Conservation (phyloP, 2,888 invertebrate genomes). For the Andrena chrysosceles region DNA sequence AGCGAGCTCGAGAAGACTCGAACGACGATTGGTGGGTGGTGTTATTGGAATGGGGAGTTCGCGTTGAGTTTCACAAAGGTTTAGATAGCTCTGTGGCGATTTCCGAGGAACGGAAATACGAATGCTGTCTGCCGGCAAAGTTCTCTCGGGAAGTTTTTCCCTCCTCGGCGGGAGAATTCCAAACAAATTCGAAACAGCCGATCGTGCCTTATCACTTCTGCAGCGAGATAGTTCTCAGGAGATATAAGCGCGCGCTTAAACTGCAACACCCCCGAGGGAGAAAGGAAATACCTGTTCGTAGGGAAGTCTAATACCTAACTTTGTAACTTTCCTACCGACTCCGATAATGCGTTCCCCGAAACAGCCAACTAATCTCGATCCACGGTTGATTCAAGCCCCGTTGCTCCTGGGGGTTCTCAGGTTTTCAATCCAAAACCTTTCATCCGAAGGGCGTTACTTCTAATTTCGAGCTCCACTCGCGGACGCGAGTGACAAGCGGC, state of each 20-base stretch:
- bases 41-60: neutral
- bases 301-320: slow-evolving; percentile 25
- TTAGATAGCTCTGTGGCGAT: neutral
- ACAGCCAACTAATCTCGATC: slow-evolving; percentile 33
- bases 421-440: no score
- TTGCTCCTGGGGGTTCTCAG: no score
- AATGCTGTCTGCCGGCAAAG: slow-evolving; percentile 13
- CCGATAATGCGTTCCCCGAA: slow-evolving; percentile 43
- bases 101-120: neutral
- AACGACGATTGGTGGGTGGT: neutral
- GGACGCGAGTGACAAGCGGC: no score
- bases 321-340: slow-evolving; percentile 38
- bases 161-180: slow-evolving; percentile 29
- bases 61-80: neutral
- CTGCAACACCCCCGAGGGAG: slow-evolving; percentile 17
- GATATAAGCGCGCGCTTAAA: slow-evolving; percentile 44
- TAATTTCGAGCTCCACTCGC: no score
- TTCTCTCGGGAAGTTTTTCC: slow-evolving; percentile 20
- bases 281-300: slow-evolving; percentile 25
- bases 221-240: slow-evolving; percentile 51
- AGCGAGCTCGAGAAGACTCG: neutral
- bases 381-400: slow-evolving; percentile 13
- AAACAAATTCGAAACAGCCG: slow-evolving; percentile 41
- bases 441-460: no score
- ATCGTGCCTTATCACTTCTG: slow-evolving; percentile 44